Evolutionary conservation across 2,888 invertebrate species (phyloP).

Genomic region (Pseudeuparius sepicola): DNA sequence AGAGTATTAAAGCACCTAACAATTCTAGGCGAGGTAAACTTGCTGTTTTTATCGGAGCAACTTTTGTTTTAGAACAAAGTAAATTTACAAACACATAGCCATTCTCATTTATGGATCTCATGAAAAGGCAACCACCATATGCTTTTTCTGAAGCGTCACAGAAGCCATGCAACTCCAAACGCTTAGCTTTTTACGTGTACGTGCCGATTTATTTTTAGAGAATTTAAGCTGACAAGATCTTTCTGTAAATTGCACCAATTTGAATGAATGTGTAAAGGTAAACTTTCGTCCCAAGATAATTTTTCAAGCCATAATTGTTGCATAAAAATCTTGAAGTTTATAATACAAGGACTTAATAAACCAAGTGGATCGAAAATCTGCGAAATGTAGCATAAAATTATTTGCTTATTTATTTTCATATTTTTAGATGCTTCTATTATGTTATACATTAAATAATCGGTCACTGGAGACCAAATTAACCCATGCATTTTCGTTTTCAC

Average conservation of each 20-base stretch:
- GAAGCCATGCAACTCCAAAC: constrained; percentile 16
- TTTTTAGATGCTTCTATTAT: not conserved
- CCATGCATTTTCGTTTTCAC: constrained; percentile 1
- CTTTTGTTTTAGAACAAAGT: constrained; percentile 12
- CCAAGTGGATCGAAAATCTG: constrained; percentile 15
- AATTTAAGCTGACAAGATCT: too few relatives aligned
- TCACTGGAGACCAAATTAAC: constrained; percentile 9
- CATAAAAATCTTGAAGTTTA: constrained; percentile 7
- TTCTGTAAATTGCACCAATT: too few relatives aligned
- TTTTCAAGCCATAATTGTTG: constrained; percentile 9
- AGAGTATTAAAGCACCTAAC: too few relatives aligned
- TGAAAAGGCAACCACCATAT: constrained; percentile 15
- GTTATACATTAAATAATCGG: constrained; percentile 10
- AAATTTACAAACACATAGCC: constrained; percentile 5
- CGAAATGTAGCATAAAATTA: constrained; percentile 11
- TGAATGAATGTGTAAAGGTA: constrained; percentile 8
- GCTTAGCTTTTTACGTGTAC: constrained; percentile 10
- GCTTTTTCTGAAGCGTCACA: constrained; percentile 7
- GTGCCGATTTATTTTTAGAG: constrained; percentile 6
- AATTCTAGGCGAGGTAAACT: too few relatives aligned
- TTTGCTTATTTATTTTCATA: constrained; percentile 8
- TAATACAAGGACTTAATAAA: constrained; percentile 14
- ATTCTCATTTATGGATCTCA: constrained; percentile 7
- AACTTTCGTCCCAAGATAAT: constrained; percentile 8
- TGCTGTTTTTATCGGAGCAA: constrained; percentile 11